A percentile compares a stretch with the other conserved stretches of the same genome.
These are phyloP conservation scores for Heterochromis multidens DNA, from an alignment of 2,113 vertebrate species.

Conservation along the genomic window DNA sequence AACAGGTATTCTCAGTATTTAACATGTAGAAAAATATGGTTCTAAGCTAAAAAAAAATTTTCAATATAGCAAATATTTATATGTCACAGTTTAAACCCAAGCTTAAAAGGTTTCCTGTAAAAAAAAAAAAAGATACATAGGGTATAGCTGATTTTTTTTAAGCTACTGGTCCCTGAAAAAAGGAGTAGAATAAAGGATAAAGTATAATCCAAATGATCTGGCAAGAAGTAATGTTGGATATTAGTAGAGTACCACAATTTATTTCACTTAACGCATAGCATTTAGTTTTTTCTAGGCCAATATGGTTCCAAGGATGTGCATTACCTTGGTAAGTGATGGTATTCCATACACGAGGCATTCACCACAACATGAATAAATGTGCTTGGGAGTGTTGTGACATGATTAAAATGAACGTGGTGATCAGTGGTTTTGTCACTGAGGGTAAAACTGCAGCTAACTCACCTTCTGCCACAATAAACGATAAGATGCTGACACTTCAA, in stretches of 20 bases:
- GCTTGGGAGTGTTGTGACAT: conserved; percentile 24
- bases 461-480: conserved; percentile 52
- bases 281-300: not conserved
- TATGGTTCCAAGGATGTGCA: not conserved
- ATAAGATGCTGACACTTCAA: conserved; percentile 51
- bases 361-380: conserved; percentile 28
- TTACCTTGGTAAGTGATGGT: not conserved
- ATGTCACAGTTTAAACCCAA: not conserved
- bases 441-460: conserved; percentile 57
- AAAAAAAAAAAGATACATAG: not conserved
- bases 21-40: not conserved
- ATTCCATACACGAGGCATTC: not conserved
- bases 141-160: not conserved
- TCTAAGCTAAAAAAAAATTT: not conserved
- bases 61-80: not conserved
- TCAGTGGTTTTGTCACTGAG: conserved; percentile 60
- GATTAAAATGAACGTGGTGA: conserved; percentile 52
- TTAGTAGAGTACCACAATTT: not conserved
- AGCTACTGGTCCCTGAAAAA: not conserved
- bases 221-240: not conserved
- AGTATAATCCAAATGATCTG: not conserved
- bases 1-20: not conserved
- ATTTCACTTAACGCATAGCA: not conserved
- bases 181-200: not conserved
- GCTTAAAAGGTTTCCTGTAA: not conserved